Conservation (phyloP, 1,140 invertebrate species). For the Atta cephalotes region DNA sequence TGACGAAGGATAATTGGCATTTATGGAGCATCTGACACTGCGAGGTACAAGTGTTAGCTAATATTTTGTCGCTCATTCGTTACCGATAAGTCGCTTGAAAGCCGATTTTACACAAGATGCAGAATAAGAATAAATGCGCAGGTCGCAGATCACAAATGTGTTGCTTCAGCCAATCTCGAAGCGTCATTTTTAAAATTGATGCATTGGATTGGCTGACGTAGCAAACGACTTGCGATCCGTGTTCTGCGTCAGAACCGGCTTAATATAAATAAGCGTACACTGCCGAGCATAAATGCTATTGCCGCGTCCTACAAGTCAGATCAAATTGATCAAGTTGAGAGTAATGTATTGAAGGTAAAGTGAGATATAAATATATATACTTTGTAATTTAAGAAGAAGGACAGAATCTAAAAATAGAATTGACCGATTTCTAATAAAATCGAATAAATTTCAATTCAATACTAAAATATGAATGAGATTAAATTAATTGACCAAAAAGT, state of each 20-base stretch:
- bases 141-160: too few relatives aligned
- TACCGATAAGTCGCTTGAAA: slow-evolving; percentile 54
- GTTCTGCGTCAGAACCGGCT: too few relatives aligned
- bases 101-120: too few relatives aligned
- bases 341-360: too few relatives aligned
- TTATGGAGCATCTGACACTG: slow-evolving; percentile 56
- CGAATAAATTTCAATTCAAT: background rate
- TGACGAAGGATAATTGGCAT: slow-evolving; percentile 66
- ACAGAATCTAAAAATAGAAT: background rate
- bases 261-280: slow-evolving; percentile 43
- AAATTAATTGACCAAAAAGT: background rate
- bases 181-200: too few relatives aligned
- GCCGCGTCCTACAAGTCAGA: slow-evolving; percentile 29
- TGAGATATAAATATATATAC: background rate
- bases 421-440: background rate
- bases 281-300: slow-evolving; percentile 2
- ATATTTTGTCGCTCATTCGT: slow-evolving; percentile 54
- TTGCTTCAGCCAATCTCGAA: too few relatives aligned
- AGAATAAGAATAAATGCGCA: too few relatives aligned
- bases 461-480: background rate
- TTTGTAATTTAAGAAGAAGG: background rate
- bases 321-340: background rate
- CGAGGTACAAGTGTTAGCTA: slow-evolving; percentile 52
- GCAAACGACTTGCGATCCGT: too few relatives aligned
- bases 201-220: too few relatives aligned